These are phyloP conservation scores for Amphipyra berbera DNA, from an alignment of 2,888 invertebrate genomes.

Conservation along the genomic window DNA sequence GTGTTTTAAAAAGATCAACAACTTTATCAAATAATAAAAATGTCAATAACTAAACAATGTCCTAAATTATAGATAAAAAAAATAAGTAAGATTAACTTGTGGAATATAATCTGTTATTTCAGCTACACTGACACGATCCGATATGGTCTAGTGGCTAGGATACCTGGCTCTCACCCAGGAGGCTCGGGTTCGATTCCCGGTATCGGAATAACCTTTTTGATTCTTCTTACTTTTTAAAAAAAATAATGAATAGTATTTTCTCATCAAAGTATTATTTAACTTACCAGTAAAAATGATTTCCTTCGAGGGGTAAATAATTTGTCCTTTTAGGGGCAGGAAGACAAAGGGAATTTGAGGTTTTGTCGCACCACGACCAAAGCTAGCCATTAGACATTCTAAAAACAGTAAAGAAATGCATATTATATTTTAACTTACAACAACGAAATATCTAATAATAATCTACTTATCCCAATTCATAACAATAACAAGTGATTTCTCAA, in stretches of 20 bases:
- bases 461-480: no score
- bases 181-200: slow-evolving; percentile 91
- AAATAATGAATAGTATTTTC: no score
- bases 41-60: background rate
- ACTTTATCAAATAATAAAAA: background rate
- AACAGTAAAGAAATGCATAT: slow-evolving; percentile 66
- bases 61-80: background rate
- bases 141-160: slow-evolving; percentile 91
- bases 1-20: slow-evolving; percentile 16
- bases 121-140: slow-evolving; percentile 63
- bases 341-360: slow-evolving; percentile 95
- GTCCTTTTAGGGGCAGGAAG: slow-evolving; percentile 95
- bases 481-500: no score
- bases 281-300: slow-evolving; percentile 95
- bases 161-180: slow-evolving; percentile 91
- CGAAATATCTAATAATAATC: no score
- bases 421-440: background rate
- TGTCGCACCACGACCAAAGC: slow-evolving; percentile 92
- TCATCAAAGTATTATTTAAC: slow-evolving; percentile 6
- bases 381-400: slow-evolving; percentile 92
- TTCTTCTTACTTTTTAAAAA: slow-evolving; percentile 1
- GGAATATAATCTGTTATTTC: background rate
- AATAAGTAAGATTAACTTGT: background rate
- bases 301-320: slow-evolving; percentile 96
- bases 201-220: slow-evolving; percentile 85